Conservation (phyloP, 2,888 invertebrate species). For the Melanophora roralis region DNA sequence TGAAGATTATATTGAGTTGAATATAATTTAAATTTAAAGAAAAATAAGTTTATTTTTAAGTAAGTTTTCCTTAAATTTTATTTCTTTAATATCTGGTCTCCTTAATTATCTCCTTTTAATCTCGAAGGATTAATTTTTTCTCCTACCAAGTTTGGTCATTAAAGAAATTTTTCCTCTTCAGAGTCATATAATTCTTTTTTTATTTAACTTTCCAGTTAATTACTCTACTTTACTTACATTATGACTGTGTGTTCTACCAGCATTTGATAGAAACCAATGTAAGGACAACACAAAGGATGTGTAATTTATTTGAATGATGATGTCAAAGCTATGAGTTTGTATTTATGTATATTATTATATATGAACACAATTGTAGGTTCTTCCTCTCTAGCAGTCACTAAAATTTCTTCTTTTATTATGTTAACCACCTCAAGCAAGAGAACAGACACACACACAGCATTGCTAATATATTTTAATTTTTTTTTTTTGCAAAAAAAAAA, state of each 20-base stretch:
- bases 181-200: neutral
- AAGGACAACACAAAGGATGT: neutral
- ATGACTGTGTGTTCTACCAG: neutral
- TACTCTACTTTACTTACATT: neutral
- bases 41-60: too few relatives aligned
- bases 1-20: too few relatives aligned
- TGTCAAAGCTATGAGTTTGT: slow-evolving; percentile 13
- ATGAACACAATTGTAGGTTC: neutral
- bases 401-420: neutral
- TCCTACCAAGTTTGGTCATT: neutral
- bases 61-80: neutral
- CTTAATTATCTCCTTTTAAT: neutral
- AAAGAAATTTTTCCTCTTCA: neutral
- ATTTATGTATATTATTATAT: neutral
- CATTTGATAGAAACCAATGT: neutral
- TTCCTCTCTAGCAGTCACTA: neutral
- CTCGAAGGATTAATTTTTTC: too few relatives aligned
- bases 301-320: slow-evolving; percentile 48
- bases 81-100: neutral
- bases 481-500: too few relatives aligned
- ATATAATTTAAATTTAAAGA: too few relatives aligned
- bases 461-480: too few relatives aligned
- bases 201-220: slow-evolving; percentile 15
- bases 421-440: neutral
- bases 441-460: too few relatives aligned